These are phyloP conservation scores for Thunnus thynnus DNA, from an alignment of 2,113 vertebrate genomes.

Conservation along the genomic window DNA sequence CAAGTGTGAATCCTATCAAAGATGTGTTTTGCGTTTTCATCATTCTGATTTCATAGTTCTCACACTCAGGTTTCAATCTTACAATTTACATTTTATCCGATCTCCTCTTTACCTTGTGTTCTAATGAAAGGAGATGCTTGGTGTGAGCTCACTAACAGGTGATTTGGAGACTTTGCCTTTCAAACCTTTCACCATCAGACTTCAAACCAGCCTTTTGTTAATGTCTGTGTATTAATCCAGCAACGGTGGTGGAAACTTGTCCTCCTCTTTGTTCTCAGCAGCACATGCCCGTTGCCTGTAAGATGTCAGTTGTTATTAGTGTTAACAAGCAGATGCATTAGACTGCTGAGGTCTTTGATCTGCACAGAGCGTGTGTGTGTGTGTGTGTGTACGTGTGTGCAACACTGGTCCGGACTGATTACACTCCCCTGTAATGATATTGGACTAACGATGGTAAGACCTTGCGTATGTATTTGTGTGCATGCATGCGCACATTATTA, in stretches of 20 bases:
- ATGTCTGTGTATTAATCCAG: slow-evolving; percentile 12
- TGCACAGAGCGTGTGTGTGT: slow-evolving; percentile 10
- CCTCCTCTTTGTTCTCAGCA: slow-evolving; percentile 52
- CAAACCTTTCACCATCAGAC: background rate
- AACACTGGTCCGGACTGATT: slow-evolving; percentile 46
- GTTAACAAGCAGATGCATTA: slow-evolving; percentile 65
- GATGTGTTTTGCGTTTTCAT: background rate
- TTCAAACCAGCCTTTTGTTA: background rate
- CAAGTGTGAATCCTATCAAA: background rate
- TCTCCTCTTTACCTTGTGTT: too few relatives aligned
- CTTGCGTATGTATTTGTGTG: background rate
- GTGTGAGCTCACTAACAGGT: background rate
- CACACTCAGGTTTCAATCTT: background rate
- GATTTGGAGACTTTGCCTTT: background rate
- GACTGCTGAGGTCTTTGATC: slow-evolving; percentile 61
- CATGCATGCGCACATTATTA: slow-evolving; percentile 13
- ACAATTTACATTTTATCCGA: background rate
- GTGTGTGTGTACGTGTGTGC: slow-evolving; percentile 2
- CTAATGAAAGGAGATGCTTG: background rate
- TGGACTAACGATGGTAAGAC: slow-evolving; percentile 44
- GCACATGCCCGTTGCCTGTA: slow-evolving; percentile 34
- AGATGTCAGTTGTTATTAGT: slow-evolving; percentile 63
- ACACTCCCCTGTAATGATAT: slow-evolving; percentile 43
- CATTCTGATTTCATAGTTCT: too few relatives aligned
- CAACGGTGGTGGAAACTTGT: slow-evolving; percentile 21